Base-by-base conservation (phyloP, 1,140 invertebrate species). In the Brachionus asplanchnoidis region DNA sequence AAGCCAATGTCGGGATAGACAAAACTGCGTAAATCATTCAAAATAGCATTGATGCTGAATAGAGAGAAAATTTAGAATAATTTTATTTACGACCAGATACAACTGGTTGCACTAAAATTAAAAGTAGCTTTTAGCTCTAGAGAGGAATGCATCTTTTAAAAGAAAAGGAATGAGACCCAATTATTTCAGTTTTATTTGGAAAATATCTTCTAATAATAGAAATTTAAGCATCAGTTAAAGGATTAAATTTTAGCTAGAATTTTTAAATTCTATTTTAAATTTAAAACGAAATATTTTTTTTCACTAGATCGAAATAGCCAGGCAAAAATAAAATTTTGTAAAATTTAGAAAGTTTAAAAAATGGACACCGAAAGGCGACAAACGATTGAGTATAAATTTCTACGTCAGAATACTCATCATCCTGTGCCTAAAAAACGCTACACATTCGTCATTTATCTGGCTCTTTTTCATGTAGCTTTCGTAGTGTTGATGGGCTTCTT, bases 341-440 rank as follows among this genome's bases (percentile, higher is more conserved):
- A 77, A 77, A 50, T 77, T 77, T 77, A 77, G 73, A 77, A 23
- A 40, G 50, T 77, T 20, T 36, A 77, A 77, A 50, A 46, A 50
- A 82, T 82, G 79, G 79, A 82, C n/a, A 6, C 78, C 28, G 73
- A 77, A 50, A 60, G 79, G 32, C 50, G 79, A 82, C 79, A 82
- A 46, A 82, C 79, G 14, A 82, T 82, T 40, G 79, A 82, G 60
- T 82, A 82, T 46, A 82, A 82, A 68, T 82, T 82, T 68, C 40
- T 82, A 11, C 79, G 79, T 6, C 79, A 82, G 40, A 82, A 82
- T 44, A 82, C 65, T 32, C 65, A 82, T 68, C 79, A 82, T 65
- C 20, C 53, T 42, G 65, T 82, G 65, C 79, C 79, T 23, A 82
- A 65, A 82, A 82, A 32, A 28, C 20, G 79, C 20, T 82, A 28